Percentiles rank a stretch among this genome's conserved stretches.
phyloP scores from a whole-genome alignment of 1,140 invertebrate genomes.

The Aricia agestis region DNA sequence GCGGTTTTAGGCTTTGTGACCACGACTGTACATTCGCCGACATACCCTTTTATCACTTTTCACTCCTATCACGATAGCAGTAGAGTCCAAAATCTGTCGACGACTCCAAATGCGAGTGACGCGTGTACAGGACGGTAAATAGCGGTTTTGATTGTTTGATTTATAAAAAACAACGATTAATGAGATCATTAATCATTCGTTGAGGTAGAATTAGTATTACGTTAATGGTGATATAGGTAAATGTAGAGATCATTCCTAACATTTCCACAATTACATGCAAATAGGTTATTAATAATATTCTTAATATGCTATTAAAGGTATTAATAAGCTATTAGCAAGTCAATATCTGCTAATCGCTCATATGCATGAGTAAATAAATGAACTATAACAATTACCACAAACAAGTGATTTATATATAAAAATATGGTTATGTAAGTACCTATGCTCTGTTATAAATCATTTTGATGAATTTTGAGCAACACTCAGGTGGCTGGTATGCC shows the following conservation, averaged over 20 bases:
- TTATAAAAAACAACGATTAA: constrained; percentile 1
- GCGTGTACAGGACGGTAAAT: neutral
- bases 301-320: no score
- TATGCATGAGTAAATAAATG: neutral
- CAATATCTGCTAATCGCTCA: neutral
- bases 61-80: neutral
- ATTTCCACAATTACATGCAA: no score
- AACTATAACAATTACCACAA: no score
- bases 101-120: neutral
- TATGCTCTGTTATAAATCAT: no score
- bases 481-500: no score
- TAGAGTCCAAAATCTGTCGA: neutral
- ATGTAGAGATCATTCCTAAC: neutral
- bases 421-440: no score
- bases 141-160: constrained; percentile 1
- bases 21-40: constrained; percentile 18
- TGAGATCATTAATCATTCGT: neutral
- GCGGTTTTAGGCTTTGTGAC: constrained; percentile 53
- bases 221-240: neutral
- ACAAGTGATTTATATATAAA: no score
- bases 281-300: no score
- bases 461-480: no score
- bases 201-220: neutral
- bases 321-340: neutral
- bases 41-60: neutral